Base-by-base conservation (phyloP, 2,797 vertebrate species). In the Salarias fasciatus region DNA sequence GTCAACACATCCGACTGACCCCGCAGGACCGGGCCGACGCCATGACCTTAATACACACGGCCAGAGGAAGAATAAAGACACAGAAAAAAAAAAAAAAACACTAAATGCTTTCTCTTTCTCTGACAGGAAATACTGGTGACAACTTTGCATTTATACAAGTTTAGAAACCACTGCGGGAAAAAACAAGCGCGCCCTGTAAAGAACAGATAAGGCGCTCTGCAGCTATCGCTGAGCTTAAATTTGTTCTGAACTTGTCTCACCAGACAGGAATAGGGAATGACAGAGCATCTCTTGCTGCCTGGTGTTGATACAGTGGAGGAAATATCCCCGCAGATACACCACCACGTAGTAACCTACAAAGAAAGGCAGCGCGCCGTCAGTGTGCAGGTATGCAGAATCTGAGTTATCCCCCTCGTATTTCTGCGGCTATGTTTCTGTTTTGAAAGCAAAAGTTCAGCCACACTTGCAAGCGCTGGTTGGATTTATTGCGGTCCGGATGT, bases 281-380 rank as follows among this genome's bases (percentile, higher is more conserved):
- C 97, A 99, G 74, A 92, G 89, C 74, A 96, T 77, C 72, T 98
- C 95, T 72, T 96, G 95, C 85, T 98, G 95, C 31, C 93, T 94
- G 87, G 90, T 93, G 86, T 98, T 98, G 84, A 99, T 93, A 29
- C 97, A 92, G 70, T 99, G 97, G 63, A 99, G 93, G 75, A 98
- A 97, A 77, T 87, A 81, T 24, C 92, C 95, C 40, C 95, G 92
- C 78, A 96, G 88, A 79, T 94, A 96, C 82, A 94, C 95, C 81
- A 94, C 92, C 64, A 98, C 88, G 65, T 97, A 97, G 84, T 91
- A 93, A 57, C 93, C 97, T 99, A 82, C 62, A 85, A 67, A 57
- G 73, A 14, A 74, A 58, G 62, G 66, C 62, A 79, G 28, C 1
- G 47, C 35, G 35, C 33, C 58, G 62, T 66, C 62, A 79, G 28